Evolutionary conservation across 2,113 vertebrate species (phyloP).

Genomic region (Ailurus styani): DNA sequence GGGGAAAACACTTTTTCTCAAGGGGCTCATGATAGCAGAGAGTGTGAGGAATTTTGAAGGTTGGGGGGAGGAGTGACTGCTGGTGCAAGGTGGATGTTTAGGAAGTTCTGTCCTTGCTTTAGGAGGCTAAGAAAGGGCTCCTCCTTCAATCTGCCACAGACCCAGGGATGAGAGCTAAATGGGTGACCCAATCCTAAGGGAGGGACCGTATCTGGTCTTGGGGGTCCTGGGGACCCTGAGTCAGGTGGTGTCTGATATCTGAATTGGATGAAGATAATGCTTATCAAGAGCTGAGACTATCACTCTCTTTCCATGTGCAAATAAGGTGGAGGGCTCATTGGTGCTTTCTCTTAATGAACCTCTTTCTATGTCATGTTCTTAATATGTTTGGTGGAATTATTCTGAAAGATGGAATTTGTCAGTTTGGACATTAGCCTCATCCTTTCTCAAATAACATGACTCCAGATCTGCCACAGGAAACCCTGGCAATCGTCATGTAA

Average conservation of each 20-base stretch:
- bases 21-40: fast-evolving
- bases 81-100: background rate
- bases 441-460: background rate
- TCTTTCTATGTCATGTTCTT: background rate
- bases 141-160: background rate
- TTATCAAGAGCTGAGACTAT: background rate
- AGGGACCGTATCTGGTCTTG: background rate
- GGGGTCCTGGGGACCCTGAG: too few relatives aligned
- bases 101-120: background rate
- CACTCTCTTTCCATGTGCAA: background rate
- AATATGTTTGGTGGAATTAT: background rate
- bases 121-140: background rate
- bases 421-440: background rate
- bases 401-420: background rate
- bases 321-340: background rate
- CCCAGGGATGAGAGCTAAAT: background rate
- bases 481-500: background rate
- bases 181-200: background rate
- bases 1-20: background rate
- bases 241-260: background rate
- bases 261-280: background rate
- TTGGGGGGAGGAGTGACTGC: background rate
- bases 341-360: background rate
- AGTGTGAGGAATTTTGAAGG: background rate
- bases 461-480: background rate